A percentile compares a stretch with the other conserved stretches of the same genome.
phyloP scores from a whole-genome alignment of 2,113 vertebrate species.

The Podiceps cristatus region DNA sequence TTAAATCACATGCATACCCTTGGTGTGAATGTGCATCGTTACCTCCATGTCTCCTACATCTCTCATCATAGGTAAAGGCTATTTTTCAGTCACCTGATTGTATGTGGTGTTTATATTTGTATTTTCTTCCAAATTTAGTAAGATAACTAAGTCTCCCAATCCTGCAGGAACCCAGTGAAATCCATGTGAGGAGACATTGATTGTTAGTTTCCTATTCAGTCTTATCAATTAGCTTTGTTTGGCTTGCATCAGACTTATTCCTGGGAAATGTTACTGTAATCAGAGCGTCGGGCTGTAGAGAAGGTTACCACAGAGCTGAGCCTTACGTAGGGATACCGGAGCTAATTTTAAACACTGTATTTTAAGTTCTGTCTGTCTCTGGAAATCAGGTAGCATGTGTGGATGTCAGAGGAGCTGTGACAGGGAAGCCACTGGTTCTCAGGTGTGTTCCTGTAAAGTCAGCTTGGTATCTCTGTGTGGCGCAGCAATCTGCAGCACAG shows the following conservation, averaged over 20 bases:
- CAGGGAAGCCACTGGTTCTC: background rate
- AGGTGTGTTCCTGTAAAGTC: background rate
- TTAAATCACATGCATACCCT: background rate
- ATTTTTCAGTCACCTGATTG: background rate
- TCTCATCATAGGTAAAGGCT: background rate
- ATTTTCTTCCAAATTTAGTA: background rate
- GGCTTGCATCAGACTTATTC: background rate
- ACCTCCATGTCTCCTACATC: background rate
- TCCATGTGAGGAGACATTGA: background rate
- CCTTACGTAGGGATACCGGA: background rate
- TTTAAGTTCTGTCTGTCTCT: background rate
- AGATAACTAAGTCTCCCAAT: background rate
- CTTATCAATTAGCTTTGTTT: background rate
- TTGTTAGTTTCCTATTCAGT: background rate
- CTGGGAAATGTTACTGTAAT: background rate
- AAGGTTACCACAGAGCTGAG: background rate
- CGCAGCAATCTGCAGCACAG: background rate
- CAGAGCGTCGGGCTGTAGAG: background rate
- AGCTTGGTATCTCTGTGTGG: background rate
- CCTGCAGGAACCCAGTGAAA: background rate
- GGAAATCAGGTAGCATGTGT: background rate
- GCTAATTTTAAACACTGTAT: background rate
- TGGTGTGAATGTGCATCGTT: rapidly evolving
- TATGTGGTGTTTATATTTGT: background rate
- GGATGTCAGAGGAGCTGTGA: background rate